These are phyloP conservation scores for Nanorana parkeri DNA, from an alignment of 2,113 vertebrate genomes.

Conservation along the genomic window DNA sequence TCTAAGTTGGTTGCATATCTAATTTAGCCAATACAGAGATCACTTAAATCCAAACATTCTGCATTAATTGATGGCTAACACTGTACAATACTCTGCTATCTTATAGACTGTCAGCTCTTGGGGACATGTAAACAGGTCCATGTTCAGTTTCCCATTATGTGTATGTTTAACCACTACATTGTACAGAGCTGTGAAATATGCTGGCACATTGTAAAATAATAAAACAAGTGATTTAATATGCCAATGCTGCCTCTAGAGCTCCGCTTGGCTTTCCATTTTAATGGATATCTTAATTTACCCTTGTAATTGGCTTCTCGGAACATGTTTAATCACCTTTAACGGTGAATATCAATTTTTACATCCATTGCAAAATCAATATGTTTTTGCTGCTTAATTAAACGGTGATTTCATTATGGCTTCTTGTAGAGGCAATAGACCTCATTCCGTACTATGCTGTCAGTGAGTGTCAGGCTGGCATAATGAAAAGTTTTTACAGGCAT, in stretches of 20 bases:
- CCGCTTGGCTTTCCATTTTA: neutral
- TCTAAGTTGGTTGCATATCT: too few relatives aligned
- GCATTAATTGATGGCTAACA: too few relatives aligned
- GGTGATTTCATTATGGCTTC: constrained; percentile 12
- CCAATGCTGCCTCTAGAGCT: neutral
- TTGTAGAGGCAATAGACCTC: neutral
- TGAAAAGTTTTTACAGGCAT: neutral
- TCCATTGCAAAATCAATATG: constrained; percentile 23
- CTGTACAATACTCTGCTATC: too few relatives aligned
- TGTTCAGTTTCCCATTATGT: too few relatives aligned
- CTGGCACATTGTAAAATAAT: too few relatives aligned
- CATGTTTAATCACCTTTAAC: constrained; percentile 35
- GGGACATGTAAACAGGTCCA: too few relatives aligned
- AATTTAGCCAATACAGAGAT: too few relatives aligned
- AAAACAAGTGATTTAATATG: neutral
- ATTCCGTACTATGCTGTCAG: neutral
- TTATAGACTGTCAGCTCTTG: too few relatives aligned
- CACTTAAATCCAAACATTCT: too few relatives aligned
- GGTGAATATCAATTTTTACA: constrained; percentile 27
- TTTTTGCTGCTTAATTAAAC: constrained; percentile 44
- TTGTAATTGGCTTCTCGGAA: constrained; percentile 37
- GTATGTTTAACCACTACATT: too few relatives aligned
- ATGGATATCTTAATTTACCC: constrained; percentile 38
- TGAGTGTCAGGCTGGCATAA: neutral
- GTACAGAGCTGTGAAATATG: too few relatives aligned